phyloP scores from a whole-genome alignment of 2,113 vertebrate genomes.

The Leucoraja erinaceus region DNA sequence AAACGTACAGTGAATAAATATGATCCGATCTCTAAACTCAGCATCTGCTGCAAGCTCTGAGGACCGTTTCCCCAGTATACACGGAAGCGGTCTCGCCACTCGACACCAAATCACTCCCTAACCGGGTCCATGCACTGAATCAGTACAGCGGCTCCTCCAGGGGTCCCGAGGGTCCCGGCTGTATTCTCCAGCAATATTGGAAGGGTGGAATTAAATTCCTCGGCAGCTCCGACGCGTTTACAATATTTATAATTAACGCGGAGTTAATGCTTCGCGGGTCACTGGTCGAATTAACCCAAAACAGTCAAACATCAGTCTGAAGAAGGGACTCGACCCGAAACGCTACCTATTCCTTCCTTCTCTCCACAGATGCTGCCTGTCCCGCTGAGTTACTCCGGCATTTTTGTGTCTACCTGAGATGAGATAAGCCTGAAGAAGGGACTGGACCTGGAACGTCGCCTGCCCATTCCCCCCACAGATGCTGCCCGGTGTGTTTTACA shows the following conservation, averaged over 20 bases:
- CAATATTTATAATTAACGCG: not conserved
- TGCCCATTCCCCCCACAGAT: too few relatives aligned
- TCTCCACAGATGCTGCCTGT: too few relatives aligned
- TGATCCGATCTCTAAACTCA: not conserved
- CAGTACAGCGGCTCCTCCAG: not conserved
- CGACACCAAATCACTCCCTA: not conserved
- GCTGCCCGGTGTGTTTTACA: too few relatives aligned
- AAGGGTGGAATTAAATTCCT: not conserved
- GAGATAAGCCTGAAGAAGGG: too few relatives aligned
- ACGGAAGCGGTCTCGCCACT: not conserved
- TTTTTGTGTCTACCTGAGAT: too few relatives aligned
- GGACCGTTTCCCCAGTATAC: not conserved
- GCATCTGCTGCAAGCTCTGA: not conserved
- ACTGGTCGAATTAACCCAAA: not conserved
- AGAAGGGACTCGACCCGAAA: too few relatives aligned
- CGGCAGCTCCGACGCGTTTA: not conserved
- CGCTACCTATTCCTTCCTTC: too few relatives aligned
- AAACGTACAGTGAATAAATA: not conserved
- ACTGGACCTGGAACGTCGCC: too few relatives aligned
- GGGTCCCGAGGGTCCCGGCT: not conserved
- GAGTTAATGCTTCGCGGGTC: not conserved
- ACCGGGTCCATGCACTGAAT: not conserved
- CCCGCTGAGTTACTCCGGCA: too few relatives aligned
- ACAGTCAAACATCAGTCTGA: too few relatives aligned
- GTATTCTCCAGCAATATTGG: not conserved